These are phyloP conservation scores for Harpagus bidentatus DNA, from an alignment of 2,113 vertebrate genomes.

Conservation along the genomic window DNA sequence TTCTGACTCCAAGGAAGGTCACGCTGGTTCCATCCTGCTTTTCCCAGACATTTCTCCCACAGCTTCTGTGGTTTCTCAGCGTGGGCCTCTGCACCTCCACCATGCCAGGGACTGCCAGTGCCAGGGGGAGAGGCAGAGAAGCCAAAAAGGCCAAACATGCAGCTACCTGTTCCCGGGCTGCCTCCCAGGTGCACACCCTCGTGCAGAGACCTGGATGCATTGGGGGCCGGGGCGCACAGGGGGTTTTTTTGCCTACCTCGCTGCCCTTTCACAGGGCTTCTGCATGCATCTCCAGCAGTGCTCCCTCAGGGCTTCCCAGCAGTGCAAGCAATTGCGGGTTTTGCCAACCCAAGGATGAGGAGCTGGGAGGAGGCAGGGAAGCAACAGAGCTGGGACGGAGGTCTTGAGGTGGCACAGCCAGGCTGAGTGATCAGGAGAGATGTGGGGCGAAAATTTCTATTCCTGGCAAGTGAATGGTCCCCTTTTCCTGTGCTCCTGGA, in stretches of 20 bases:
- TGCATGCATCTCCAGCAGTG: neutral
- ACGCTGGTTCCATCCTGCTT: neutral
- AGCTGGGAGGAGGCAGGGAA: neutral
- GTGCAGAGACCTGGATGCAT: neutral
- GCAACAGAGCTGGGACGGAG: fast-evolving
- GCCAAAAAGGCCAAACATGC: neutral
- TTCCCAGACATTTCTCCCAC: neutral
- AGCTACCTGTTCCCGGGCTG: neutral
- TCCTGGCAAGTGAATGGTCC: neutral
- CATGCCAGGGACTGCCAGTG: neutral
- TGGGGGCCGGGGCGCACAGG: fast-evolving
- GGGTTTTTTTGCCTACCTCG: fast-evolving
- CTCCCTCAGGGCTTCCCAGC: neutral
- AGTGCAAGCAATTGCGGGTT: neutral
- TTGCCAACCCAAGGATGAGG: neutral
- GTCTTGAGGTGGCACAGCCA: fast-evolving
- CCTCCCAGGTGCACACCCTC: too few species aligned
- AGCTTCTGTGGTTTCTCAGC: neutral
- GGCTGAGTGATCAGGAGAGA: neutral
- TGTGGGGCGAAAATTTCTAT: neutral
- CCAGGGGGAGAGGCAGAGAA: neutral
- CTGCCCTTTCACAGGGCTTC: neutral
- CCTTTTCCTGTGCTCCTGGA: neutral
- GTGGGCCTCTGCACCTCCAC: neutral
- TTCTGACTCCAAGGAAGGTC: neutral